These are phyloP conservation scores for Noctuana brunneofusca DNA, from an alignment of 2,888 invertebrate genomes.

Conservation along the genomic window DNA sequence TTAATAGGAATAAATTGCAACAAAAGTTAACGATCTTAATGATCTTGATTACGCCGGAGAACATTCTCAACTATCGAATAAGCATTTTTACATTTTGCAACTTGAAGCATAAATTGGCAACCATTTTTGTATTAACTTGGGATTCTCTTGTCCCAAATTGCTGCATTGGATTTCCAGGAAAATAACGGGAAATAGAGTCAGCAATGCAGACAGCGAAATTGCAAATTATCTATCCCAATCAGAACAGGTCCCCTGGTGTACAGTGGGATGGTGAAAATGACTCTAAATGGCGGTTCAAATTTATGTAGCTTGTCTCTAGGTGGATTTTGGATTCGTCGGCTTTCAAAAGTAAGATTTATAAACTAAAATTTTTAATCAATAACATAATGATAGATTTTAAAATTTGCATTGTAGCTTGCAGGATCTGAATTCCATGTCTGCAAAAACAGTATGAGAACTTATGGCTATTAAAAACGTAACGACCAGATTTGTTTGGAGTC, in stretches of 20 bases:
- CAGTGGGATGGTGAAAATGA: conserved; percentile 12
- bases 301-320: conserved; percentile 3
- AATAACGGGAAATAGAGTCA: conserved; percentile 17
- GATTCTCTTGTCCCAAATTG: conserved; percentile 21
- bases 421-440: too few species aligned
- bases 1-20: background rate
- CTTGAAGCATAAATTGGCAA: conserved; percentile 28
- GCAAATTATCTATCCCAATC: conserved; percentile 34
- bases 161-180: conserved; percentile 20
- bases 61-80: conserved; percentile 1
- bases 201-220: conserved; percentile 31
- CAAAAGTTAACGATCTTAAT: conserved; percentile 2
- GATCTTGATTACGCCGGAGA: conserved; percentile 20
- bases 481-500: too few species aligned
- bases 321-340: background rate
- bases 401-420: too few species aligned
- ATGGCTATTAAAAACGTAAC: too few species aligned
- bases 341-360: too few species aligned
- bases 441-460: too few species aligned
- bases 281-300: conserved; percentile 11
- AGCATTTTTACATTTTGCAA: conserved; percentile 26
- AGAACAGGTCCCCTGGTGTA: conserved; percentile 21
- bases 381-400: too few species aligned
- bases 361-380: too few species aligned
- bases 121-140: conserved; percentile 29